Conservation (phyloP, 2,888 invertebrate species). For the Nymphalis polychloros region DNA sequence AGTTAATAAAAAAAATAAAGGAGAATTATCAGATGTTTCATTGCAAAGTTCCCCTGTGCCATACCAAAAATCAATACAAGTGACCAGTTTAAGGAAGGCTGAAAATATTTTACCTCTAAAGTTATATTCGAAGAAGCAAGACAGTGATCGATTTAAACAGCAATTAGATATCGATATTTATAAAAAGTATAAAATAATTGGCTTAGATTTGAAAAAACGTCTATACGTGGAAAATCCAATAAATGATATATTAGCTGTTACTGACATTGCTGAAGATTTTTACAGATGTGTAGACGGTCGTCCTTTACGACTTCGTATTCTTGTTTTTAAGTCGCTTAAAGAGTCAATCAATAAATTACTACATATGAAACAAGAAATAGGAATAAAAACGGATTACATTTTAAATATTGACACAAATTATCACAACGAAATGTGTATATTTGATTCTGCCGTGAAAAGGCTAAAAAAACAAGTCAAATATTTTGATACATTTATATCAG, state of each 20-base stretch:
- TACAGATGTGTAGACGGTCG: conserved; percentile 54
- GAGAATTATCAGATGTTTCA: conserved; percentile 7
- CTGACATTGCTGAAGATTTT: conserved; percentile 57
- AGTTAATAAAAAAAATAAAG: conserved; percentile 24
- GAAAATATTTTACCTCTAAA: conserved; percentile 56
- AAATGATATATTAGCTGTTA: conserved; percentile 53
- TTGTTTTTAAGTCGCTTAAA: conserved; percentile 58
- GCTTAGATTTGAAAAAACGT: conserved; percentile 51
- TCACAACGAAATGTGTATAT: conserved; percentile 75
- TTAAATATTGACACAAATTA: conserved; percentile 80
- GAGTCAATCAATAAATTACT: conserved; percentile 49
- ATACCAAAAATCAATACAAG: conserved; percentile 46
- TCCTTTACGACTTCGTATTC: conserved; percentile 44
- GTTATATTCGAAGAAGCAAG: conserved; percentile 54
- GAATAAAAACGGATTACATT: conserved; percentile 70
- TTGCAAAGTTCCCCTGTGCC: conserved; percentile 44
- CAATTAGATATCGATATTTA: conserved; percentile 47
- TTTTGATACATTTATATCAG: conserved; percentile 83
- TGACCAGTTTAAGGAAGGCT: conserved; percentile 49
- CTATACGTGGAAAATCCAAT: conserved; percentile 46
- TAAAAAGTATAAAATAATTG: conserved; percentile 59
- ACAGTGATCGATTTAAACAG: conserved; percentile 47
- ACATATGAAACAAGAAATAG: conserved; percentile 58
- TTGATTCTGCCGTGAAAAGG: conserved; percentile 69
- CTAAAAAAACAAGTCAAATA: conserved; percentile 77